Evolutionary conservation across 2,888 invertebrate species (phyloP), one percentile per base, ranked within the genome.

Genomic region (Drosophila suboccidentalis): DNA sequence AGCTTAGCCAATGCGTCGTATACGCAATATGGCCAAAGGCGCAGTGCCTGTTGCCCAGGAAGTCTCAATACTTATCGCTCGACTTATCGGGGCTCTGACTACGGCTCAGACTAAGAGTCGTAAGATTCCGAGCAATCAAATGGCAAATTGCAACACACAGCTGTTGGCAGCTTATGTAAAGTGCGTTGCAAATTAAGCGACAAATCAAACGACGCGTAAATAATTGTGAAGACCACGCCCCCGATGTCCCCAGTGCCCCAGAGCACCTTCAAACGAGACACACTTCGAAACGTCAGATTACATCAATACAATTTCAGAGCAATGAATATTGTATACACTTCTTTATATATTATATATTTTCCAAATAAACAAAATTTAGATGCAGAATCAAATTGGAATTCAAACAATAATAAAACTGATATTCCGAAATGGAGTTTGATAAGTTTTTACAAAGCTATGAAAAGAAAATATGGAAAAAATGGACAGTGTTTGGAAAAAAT

Each of bases 171-270:
- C 61, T 75, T 77, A 74, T 76, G 66, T 64, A 69, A 76, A 76
- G 41, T 51, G 55, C 36, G 57, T 53, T 44, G 55, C 57, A 65
- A 71, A 70, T 68, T 69, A 47, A 66, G 69, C 73, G 63, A 66
- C 74, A 82, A 78, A 72, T 77, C 77, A 71, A 44, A 69, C 54
- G 55, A 64, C 60, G 85, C 85, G 79, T 82, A 69, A 72, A 69
- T 74, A 81, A 76, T 78, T 72, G 53, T 46, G 54, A 62, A 47
- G 19, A 38, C 71, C 59, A 19, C 54, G 38, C 62, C 65, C 17
- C 36, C 44, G 17, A 19, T n/a, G 44, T 22, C 9, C 43, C 19
- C 8, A 4, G 34, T 36, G 54, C 55, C 34, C 39, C 49, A 32
- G 29, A 36, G 17, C 47, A 47, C 26, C 57, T 38, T 39, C n/a